phyloP scores from a whole-genome alignment of 2,888 invertebrate genomes.

The Drosophila nigricruria region DNA sequence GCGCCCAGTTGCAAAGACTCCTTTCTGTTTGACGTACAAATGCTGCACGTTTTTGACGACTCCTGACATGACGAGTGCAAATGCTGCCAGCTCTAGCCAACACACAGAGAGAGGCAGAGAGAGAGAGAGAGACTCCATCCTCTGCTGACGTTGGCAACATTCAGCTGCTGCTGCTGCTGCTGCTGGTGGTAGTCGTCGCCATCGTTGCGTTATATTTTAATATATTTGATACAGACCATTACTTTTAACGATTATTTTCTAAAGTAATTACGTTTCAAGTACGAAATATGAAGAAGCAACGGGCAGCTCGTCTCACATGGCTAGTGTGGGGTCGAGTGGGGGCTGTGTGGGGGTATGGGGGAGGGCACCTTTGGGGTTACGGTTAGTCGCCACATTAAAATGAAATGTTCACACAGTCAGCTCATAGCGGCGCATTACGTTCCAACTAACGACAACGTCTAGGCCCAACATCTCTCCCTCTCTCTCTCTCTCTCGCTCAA shows the following conservation, averaged over 20 bases:
- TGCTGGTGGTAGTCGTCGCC: conserved; percentile 36
- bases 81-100: conserved; percentile 27
- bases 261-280: conserved; percentile 84
- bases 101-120: neutral
- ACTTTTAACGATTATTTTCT: conserved; percentile 85
- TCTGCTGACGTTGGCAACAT: conserved; percentile 63
- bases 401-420: conserved; percentile 76
- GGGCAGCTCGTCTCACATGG: conserved; percentile 62
- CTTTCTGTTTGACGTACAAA: conserved; percentile 65
- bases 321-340: conserved; percentile 17
- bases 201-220: conserved; percentile 82
- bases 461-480: conserved; percentile 41
- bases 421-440: conserved; percentile 43
- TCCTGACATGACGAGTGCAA: conserved; percentile 80
- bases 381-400: conserved; percentile 67
- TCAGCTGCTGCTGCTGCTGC: conserved; percentile 20
- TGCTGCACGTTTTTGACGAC: conserved; percentile 71
- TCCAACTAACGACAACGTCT: conserved; percentile 64
- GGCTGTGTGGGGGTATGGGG: neutral
- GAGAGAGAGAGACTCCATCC: neutral
- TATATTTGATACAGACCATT: conserved; percentile 85
- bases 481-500: neutral
- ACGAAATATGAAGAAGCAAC: conserved; percentile 80
- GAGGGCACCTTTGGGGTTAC: conserved; percentile 24
- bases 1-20: conserved; percentile 42